Percentiles rank a stretch among this genome's conserved stretches.
phyloP scores from a whole-genome alignment of 2,113 vertebrate species.

The Neolamprologus longior region DNA sequence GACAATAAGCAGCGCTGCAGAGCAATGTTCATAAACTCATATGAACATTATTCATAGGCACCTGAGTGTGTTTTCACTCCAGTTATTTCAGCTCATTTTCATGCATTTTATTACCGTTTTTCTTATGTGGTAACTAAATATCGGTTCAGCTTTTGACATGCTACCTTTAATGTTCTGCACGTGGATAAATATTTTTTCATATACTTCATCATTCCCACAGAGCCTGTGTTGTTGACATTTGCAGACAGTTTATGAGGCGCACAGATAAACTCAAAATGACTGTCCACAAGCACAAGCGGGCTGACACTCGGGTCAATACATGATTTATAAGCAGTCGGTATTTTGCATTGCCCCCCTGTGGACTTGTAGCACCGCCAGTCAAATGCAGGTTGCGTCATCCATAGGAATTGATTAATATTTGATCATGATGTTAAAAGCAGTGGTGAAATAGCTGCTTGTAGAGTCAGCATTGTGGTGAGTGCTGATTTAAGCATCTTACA shows the following conservation, averaged over 20 bases:
- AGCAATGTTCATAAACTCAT: not conserved
- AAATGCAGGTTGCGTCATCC: not conserved
- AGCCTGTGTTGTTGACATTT: not conserved
- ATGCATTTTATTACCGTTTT: not conserved
- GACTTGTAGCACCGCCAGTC: not conserved
- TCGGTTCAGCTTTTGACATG: not conserved
- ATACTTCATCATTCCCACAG: not conserved
- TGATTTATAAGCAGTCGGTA: slow-evolving; percentile 21
- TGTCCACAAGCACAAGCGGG: not conserved
- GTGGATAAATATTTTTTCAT: not conserved
- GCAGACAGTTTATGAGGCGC: not conserved
- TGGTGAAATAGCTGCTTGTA: slow-evolving; percentile 8
- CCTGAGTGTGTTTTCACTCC: not conserved
- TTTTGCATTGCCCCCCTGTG: not conserved
- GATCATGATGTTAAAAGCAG: slow-evolving; percentile 46
- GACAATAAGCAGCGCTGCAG: not conserved
- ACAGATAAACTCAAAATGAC: not conserved
- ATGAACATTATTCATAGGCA: not conserved
- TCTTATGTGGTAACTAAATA: not conserved
- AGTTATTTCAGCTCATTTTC: not conserved
- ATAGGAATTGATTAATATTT: slow-evolving; percentile 48
- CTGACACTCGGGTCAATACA: not conserved
- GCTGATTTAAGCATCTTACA: slow-evolving; percentile 41
- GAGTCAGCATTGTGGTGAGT: slow-evolving; percentile 25
- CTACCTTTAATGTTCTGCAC: not conserved